Evolutionary conservation across 2,797 vertebrate genomes (phyloP), one percentile per base, ranked within the genome.

Genomic region (Notolabrus celidotus): DNA sequence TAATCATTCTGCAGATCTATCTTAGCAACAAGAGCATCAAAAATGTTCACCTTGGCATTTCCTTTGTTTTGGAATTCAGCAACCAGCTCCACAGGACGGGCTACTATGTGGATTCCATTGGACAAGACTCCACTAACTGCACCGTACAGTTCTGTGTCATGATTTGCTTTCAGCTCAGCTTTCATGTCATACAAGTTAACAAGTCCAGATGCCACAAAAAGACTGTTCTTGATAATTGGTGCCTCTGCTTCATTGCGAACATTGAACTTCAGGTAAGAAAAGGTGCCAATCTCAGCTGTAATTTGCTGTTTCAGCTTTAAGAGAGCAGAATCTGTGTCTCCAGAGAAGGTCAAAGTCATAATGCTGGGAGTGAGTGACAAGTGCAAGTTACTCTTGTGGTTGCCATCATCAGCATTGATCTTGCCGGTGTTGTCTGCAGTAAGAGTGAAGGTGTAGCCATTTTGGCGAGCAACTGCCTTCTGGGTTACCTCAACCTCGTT

Each of bases 1-100:
- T 96, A 97, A 74, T 97, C 95, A 92, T 96, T 97, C 74, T 95
- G 88, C 67, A 97, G 90, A 42, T 97, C 96, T 67, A 98, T 90
- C 82, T 97, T 98, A 15, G 95, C 95, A 38, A 82, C 92, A 36
- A 96, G 42, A 64, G 67, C 87, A 49, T 96, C 86, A 25, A 92
- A 91, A 49, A 96, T 83, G 66, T 77, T 92, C 46, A 97, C 83
- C 89, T 95, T 97, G 73, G 92, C 62, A 83, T 96, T 97, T 63
- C 93, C 95, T 68, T 95, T 95, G 85, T 98, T 98, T 77, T 95
- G 93, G 74, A 95, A 91, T 72, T 94, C 93, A 46, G 94, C 72
- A 43, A 55, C 73, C 58, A 98, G 53, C 74, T 96, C 92, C 87
- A 73, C 76, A 46, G 94, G 96, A 27, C 69, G 77, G 50, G 82